These are phyloP conservation scores for Chaetorhynchus papuensis DNA, from an alignment of 2,113 vertebrate species.

Conservation along the genomic window DNA sequence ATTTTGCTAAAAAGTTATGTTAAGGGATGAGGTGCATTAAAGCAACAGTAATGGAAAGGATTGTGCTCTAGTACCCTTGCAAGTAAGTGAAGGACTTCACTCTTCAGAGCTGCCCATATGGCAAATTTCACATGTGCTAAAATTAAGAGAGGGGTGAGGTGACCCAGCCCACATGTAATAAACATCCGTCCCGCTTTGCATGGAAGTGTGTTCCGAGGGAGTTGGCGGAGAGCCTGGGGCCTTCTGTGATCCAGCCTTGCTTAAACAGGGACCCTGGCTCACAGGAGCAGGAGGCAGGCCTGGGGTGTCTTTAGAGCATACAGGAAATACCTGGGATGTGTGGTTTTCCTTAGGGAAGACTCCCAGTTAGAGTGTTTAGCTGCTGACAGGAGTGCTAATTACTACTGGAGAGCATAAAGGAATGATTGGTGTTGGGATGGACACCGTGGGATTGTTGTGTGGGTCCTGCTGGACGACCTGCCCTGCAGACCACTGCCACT, in stretches of 20 bases:
- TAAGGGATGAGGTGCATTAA: neutral
- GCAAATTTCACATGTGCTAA: constrained; percentile 22
- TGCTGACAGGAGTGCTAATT: neutral
- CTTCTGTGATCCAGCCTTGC: neutral
- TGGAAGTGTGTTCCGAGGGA: neutral
- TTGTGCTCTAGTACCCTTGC: neutral
- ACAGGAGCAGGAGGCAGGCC: neutral
- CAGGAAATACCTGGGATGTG: neutral
- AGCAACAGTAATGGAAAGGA: neutral
- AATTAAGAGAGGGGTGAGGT: constrained; percentile 18
- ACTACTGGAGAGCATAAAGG: neutral
- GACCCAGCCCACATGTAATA: neutral
- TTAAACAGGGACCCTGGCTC: neutral
- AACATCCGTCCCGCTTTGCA: neutral
- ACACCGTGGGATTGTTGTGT: neutral
- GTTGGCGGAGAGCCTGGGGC: neutral
- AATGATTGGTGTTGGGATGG: neutral
- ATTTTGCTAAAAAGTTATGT: neutral
- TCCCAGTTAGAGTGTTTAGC: neutral
- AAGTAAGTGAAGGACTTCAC: neutral
- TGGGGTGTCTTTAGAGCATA: neutral
- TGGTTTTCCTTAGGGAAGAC: neutral
- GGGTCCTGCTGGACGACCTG: neutral
- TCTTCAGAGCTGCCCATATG: constrained; percentile 11
- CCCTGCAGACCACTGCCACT: neutral